Percentiles rank a stretch among this genome's conserved stretches.
Conservation (phyloP, 2,888 invertebrate species). For the Xestoiulus laeticollis region DNA sequence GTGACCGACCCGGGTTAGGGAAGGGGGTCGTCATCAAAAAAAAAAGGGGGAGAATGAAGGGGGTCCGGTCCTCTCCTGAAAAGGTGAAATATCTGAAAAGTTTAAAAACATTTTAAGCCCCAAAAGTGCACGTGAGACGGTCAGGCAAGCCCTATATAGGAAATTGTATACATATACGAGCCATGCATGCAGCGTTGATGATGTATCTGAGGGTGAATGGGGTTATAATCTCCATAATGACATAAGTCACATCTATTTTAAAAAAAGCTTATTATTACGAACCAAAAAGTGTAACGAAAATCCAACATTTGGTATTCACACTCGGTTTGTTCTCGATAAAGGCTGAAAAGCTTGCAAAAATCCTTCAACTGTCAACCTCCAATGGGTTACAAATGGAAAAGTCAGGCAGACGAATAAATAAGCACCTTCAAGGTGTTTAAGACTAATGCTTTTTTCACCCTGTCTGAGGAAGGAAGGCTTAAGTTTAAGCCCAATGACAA, state of each 20-base stretch:
- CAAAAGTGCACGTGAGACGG: slow-evolving; percentile 5
- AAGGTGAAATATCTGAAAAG: slow-evolving; percentile 3
- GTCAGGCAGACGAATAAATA: slow-evolving; percentile 20
- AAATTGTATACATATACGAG: not conserved
- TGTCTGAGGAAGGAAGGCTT: slow-evolving; percentile 12
- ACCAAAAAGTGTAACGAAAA: slow-evolving; percentile 18
- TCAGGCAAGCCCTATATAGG: not conserved
- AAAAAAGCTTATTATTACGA: slow-evolving; percentile 1
- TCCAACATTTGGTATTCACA: slow-evolving; percentile 1
- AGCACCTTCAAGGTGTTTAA: slow-evolving; percentile 3
- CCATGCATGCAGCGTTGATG: not conserved
- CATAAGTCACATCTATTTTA: slow-evolving; percentile 19
- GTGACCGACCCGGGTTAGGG: slow-evolving; percentile 38
- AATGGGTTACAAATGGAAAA: slow-evolving; percentile 19
- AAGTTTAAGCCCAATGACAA: not conserved
- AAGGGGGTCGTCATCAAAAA: not conserved
- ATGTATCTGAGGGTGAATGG: slow-evolving; percentile 20
- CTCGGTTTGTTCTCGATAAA: slow-evolving; percentile 11
- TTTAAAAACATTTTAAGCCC: slow-evolving; percentile 26
- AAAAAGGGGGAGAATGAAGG: slow-evolving; percentile 40
- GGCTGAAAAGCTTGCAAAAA: not conserved
- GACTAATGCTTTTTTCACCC: not conserved
- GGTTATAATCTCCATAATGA: slow-evolving; percentile 26
- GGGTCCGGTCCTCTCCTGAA: not conserved
- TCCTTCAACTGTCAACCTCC: not conserved